These are phyloP conservation scores for Heliocidaris erythrogramma DNA, from an alignment of 35 echinoderm and acorn worm species.

Conservation along the genomic window DNA sequence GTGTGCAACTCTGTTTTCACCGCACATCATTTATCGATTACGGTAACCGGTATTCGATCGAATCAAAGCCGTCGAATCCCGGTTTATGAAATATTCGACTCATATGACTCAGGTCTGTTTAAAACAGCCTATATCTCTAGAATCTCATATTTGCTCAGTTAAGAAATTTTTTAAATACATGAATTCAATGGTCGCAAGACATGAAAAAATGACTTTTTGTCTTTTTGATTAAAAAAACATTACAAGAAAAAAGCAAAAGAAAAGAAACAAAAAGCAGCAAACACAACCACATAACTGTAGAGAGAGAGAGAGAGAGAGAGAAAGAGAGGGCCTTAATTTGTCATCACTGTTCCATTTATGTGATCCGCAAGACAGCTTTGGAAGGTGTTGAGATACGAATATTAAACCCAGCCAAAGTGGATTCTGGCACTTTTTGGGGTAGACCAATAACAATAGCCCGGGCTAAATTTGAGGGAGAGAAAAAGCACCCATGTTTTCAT, in stretches of 20 bases:
- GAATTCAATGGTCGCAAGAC: not conserved
- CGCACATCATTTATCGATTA: no score
- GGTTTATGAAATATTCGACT: no score
- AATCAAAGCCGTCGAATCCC: no score
- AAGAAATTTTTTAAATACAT: no score
- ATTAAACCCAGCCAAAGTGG: constrained; percentile 28
- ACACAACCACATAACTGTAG: constrained; percentile 19
- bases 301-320: no score
- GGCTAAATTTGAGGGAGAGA: not conserved
- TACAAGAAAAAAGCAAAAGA: not conserved
- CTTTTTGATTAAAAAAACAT: not conserved
- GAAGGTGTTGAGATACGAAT: constrained; percentile 42
- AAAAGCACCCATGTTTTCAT: constrained; percentile 34
- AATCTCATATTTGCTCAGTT: no score
- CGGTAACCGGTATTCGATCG: no score
- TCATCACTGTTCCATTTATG: constrained; percentile 41
- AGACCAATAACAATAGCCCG: constrained; percentile 27
- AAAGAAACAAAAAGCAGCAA: not conserved
- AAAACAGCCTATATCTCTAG: no score
- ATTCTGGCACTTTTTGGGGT: not conserved
- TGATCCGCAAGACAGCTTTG: constrained; percentile 13
- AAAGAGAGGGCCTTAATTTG: constrained; percentile 26
- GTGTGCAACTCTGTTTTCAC: no score
- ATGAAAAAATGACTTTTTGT: not conserved
- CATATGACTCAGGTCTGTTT: no score